Evolutionary conservation across 1,140 invertebrate species (phyloP).

Genomic region (Bombus polaris): DNA sequence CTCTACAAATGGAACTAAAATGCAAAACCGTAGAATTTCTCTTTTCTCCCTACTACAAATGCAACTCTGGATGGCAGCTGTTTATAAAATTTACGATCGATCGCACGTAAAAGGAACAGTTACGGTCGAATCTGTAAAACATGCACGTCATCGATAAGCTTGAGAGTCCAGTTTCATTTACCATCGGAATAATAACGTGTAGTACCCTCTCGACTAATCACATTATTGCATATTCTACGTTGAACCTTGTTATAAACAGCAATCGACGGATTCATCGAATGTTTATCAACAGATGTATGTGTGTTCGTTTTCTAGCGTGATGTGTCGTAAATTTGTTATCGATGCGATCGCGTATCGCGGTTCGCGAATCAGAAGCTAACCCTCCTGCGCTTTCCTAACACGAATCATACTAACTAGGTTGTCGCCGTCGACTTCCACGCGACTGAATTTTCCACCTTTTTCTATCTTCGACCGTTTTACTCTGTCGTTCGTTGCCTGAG

Average conservation of each 20-base stretch:
- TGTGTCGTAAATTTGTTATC: slow-evolving; percentile 21
- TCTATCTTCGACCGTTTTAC: neutral
- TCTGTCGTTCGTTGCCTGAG: neutral
- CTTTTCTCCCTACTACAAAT: no score
- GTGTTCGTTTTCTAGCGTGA: neutral
- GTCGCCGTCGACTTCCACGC: neutral
- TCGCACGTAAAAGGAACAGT: slow-evolving; percentile 31
- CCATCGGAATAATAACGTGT: neutral
- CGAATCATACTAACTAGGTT: slow-evolving; percentile 11
- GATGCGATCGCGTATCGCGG: neutral
- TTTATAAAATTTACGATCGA: slow-evolving; percentile 42
- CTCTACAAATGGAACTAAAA: neutral
- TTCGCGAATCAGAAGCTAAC: neutral
- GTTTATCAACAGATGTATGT: neutral
- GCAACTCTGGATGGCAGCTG: neutral
- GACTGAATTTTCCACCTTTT: neutral
- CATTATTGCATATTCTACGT: slow-evolving; percentile 43
- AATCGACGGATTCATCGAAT: slow-evolving; percentile 15
- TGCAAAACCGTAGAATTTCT: neutral
- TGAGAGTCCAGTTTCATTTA: slow-evolving; percentile 22
- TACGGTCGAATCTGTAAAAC: slow-evolving; percentile 1
- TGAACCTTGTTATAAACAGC: neutral
- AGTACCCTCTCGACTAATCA: slow-evolving; percentile 27
- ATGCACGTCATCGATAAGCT: neutral
- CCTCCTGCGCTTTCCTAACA: neutral